Percentiles rank a stretch among this genome's conserved stretches.
phyloP scores from a whole-genome alignment of 2,888 invertebrate species.

The Octodonta nipae region DNA sequence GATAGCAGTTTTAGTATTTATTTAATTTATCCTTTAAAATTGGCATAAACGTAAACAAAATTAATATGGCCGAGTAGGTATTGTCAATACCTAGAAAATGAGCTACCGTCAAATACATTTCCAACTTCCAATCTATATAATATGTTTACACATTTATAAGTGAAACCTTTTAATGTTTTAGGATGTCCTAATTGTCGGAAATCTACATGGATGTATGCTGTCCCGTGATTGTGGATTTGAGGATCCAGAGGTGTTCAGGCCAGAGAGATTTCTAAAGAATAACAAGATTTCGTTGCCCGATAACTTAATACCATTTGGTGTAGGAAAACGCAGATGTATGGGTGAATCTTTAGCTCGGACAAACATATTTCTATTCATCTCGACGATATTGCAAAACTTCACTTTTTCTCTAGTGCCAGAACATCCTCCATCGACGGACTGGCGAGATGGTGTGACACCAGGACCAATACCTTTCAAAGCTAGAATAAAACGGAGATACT shows the following conservation, averaged over 20 bases:
- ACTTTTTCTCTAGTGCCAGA: conserved; percentile 53
- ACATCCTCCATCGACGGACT: conserved; percentile 50
- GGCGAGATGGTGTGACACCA: conserved; percentile 66
- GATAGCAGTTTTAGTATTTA: too few relatives aligned
- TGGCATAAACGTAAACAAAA: too few relatives aligned
- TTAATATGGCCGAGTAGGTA: too few relatives aligned
- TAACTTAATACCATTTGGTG: conserved; percentile 62
- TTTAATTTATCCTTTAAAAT: too few relatives aligned
- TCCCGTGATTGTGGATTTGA: conserved; percentile 49
- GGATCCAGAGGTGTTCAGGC: conserved; percentile 57
- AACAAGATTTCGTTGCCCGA: conserved; percentile 49
- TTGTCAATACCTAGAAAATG: too few relatives aligned
- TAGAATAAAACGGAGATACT: conserved; percentile 35
- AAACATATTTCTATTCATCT: conserved; percentile 64
- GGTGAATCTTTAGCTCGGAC: conserved; percentile 67
- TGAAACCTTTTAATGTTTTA: conserved; percentile 30
- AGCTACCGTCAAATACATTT: too few relatives aligned
- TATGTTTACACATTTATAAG: background rate
- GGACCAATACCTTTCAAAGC: conserved; percentile 61
- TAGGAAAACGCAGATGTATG: conserved; percentile 68
- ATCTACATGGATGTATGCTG: conserved; percentile 60
- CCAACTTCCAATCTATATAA: too few relatives aligned
- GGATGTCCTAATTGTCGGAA: conserved; percentile 70
- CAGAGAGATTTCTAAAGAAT: conserved; percentile 57
- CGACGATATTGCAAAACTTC: conserved; percentile 60